These are phyloP conservation scores for Brachionus calyciflorus DNA, from an alignment of 1,140 invertebrate genomes.

Conservation along the genomic window DNA sequence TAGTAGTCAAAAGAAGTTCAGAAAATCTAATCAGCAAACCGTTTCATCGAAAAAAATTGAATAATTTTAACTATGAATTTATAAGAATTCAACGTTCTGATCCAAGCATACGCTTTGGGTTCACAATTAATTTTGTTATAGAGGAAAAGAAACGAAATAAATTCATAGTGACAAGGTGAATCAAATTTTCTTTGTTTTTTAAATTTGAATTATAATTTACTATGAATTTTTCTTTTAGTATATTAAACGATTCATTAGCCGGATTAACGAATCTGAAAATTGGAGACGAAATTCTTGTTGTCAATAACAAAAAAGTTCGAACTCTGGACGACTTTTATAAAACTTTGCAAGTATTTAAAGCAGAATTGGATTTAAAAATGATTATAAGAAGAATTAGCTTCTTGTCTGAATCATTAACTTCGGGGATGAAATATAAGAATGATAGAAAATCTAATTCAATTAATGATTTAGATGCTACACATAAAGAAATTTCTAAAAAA, in stretches of 20 bases:
- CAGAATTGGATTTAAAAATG: not conserved
- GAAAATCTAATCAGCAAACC: not conserved
- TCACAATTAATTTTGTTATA: conserved; percentile 6
- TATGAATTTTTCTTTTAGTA: not conserved
- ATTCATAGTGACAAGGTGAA: not conserved
- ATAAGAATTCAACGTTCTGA: not conserved
- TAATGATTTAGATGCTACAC: no score
- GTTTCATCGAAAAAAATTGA: not conserved
- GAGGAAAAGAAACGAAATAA: not conserved
- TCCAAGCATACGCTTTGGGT: not conserved
- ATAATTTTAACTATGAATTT: not conserved
- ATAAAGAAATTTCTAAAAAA: no score
- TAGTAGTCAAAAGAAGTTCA: not conserved
- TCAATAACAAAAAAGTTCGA: not conserved
- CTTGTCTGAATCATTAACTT: no score
- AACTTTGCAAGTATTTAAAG: not conserved
- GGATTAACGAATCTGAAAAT: not conserved
- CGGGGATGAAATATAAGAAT: no score
- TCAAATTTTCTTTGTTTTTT: not conserved
- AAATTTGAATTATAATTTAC: not conserved
- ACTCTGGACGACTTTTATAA: conserved; percentile 2
- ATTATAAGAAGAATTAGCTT: not conserved
- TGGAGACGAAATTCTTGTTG: not conserved
- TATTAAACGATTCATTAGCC: not conserved
- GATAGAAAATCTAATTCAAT: no score